phyloP scores from a whole-genome alignment of 2,797 vertebrate genomes.

The Thalassophryne amazonica region DNA sequence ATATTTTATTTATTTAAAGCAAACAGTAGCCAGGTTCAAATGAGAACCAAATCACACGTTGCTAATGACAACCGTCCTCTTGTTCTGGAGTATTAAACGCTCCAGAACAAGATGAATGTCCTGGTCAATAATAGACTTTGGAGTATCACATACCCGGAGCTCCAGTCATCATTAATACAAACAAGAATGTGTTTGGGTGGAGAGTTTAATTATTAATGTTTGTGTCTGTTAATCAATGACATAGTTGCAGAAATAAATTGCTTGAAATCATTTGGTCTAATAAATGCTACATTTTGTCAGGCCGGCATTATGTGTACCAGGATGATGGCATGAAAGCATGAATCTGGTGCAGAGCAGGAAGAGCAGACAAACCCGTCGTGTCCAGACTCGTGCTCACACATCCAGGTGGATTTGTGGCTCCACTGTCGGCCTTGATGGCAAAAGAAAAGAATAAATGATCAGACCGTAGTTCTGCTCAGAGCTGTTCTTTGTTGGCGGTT shows the following conservation, averaged over 20 bases:
- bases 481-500: background rate
- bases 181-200: no score
- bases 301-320: background rate
- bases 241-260: background rate
- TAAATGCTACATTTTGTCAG: background rate
- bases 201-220: no score
- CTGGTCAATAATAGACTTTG: no score
- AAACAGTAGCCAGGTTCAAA: no score
- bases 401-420: background rate
- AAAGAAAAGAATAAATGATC: background rate
- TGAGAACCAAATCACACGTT: no score
- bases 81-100: no score
- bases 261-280: background rate
- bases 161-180: background rate
- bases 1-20: background rate
- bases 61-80: no score
- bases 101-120: no score
- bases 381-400: background rate
- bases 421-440: background rate
- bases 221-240: no score
- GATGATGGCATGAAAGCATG: slow-evolving; percentile 22
- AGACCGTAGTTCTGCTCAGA: background rate
- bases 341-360: slow-evolving; percentile 15
- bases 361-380: background rate
- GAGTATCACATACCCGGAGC: background rate